Base-by-base conservation (phyloP, 1,140 invertebrate species). In the Drosophila albomicans region DNA sequence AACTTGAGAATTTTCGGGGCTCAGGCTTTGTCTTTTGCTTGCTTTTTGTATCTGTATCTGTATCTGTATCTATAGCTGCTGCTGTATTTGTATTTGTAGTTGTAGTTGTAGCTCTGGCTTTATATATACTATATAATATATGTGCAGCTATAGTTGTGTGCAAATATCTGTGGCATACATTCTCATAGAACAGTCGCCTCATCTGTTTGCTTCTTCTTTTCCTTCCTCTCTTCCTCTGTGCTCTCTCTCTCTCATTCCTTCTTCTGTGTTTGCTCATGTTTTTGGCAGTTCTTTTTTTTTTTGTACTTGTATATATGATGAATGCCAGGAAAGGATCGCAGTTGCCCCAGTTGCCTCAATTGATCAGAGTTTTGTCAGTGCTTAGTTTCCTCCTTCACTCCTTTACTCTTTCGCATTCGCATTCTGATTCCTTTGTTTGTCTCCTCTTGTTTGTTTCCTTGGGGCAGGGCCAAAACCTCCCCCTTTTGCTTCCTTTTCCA, bases 151-250 rank as follows among this genome's bases (percentile, higher is more conserved):
- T 57, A 46, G 35, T 32, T 61, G 13, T 69, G 66, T 69, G 65
- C 49, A 69, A 62, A 57, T 70, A 52, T 71, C 51, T 75, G 52
- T 75, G 66, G 51, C 72, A 73, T 73, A 73, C 70, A 73, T 73
- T 73, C 70, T 68, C 70, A 73, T 73, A 73, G 70, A 73, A 49
- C 62, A 25, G 62, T 49, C 35, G 66, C 20, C 46, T 61, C 46
- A 58, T 30, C 38, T 56, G n/a, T 58, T 67, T 46, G 30, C 51
- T 46, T 15, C 10, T 38, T 25, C n/a, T 46, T 30, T 16, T 11
- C 3, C 10, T 35, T 15, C 15, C 5, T 48, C 20, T 20, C 51
- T 48, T 15, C 46, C 30, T 67, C 1, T 8, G 15, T 52, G 35
- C 35, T 20, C 5, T 7, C 15, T 16, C 15, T 16, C 28, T 43